Evolutionary conservation across 2,113 vertebrate genomes (phyloP), one percentile per base, ranked within the genome.

Genomic region (Dipodomys spectabilis): DNA sequence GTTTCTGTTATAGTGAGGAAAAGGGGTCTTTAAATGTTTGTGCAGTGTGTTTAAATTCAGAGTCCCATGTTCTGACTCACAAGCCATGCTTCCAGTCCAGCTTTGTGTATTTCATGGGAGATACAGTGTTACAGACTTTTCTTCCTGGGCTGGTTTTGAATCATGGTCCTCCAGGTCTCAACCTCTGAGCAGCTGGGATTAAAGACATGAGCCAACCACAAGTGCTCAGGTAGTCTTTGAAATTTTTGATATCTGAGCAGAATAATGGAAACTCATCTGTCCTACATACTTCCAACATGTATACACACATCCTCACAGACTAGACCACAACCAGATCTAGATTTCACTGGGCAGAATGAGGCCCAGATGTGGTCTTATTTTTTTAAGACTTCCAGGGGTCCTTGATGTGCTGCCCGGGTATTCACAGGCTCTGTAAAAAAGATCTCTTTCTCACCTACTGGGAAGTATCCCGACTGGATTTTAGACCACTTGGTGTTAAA

Each of bases 301-400:
- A 1, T 28, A 18, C 20, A 7, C 16, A 2, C 82, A 35, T 83
- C 69, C 0, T 27, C 4, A 13, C 4, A 0, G 69, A 32, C 4
- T 23, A 20, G 4, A 27, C 39, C 72, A 15, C 30, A 12, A 10
- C 68, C 44, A 75, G 45, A 90, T 6, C 2, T 49, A 73, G 64
- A 75, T 85, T 82, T 78, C 68, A 67, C 9, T 62, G 22, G 25
- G n/a, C 74, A 53, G 45, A 84, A 65, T 62, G 22, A 2, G 30
- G 16, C 13, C 53, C 23, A 4, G 2, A 27, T 39, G 35, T 78
- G 67, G 35, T 22, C 60, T 30, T 18, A 57, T 74, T 39, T 74
- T 39, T 87, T 30, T 10, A 75, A 74, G 67, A 27, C 1, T 62
- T 20, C 44, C 7, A 49, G 45, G 10, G 65, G 35, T 45, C 7